Percentiles rank a stretch among this genome's conserved stretches.
Evolutionary conservation across 2,888 invertebrate genomes (phyloP).

Genomic region (Chrysina gloriosa): DNA sequence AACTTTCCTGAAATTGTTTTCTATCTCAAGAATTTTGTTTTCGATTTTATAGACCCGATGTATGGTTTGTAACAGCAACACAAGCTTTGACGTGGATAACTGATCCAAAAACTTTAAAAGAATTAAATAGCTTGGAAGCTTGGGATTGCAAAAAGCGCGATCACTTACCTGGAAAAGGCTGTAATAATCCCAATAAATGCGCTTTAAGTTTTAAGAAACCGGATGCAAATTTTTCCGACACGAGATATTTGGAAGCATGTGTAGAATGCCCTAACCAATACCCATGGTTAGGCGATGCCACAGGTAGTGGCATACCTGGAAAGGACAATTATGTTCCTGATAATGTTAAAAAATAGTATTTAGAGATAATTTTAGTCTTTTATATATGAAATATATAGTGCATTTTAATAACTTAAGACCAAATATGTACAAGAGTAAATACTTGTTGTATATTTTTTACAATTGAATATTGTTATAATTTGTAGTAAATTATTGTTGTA

Average conservation of each 20-base stretch:
- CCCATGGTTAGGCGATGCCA: slow-evolving; percentile 91
- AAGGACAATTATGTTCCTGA: slow-evolving; percentile 86
- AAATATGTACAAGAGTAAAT: slow-evolving; percentile 37
- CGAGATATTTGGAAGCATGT: slow-evolving; percentile 90
- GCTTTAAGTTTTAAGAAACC: slow-evolving; percentile 83
- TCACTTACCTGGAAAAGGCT: slow-evolving; percentile 78
- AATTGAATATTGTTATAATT: slow-evolving; percentile 37
- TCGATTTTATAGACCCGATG: slow-evolving; percentile 79
- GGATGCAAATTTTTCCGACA: slow-evolving; percentile 81
- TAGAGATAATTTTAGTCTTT: slow-evolving; percentile 15
- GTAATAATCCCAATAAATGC: slow-evolving; percentile 85
- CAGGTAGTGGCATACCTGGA: slow-evolving; percentile 82
- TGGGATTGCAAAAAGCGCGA: slow-evolving; percentile 84
- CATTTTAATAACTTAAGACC: slow-evolving; percentile 19
- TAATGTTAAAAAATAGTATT: slow-evolving; percentile 64
- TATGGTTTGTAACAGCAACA: slow-evolving; percentile 87
- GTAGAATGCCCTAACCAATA: slow-evolving; percentile 85
- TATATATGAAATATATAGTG: neutral
- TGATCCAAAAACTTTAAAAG: slow-evolving; percentile 79
- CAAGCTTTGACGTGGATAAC: slow-evolving; percentile 93
- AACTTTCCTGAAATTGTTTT: too few relatives aligned
- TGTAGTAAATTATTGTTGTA: slow-evolving; percentile 42
- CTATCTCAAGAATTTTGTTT: slow-evolving; percentile 23
- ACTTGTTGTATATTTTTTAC: slow-evolving; percentile 32
- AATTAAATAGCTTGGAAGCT: slow-evolving; percentile 78